Evolutionary conservation across 2,797 vertebrate genomes (phyloP).

Genomic region (Neosilurus hyrtlii): DNA sequence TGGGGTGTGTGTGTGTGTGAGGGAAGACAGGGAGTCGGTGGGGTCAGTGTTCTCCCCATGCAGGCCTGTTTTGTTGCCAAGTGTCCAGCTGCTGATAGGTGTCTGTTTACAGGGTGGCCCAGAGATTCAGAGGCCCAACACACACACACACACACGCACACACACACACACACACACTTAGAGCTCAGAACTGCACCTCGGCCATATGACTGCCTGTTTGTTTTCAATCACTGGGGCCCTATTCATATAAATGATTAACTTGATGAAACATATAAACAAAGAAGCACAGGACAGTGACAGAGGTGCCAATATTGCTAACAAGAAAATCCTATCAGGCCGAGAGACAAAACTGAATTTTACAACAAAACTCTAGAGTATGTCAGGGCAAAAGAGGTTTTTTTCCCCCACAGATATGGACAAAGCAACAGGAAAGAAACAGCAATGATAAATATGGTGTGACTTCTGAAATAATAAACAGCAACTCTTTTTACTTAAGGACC

Average conservation of each 20-base stretch:
- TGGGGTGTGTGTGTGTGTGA: slow-evolving; percentile 62
- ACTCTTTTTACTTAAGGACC: not conserved
- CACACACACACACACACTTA: too few relatives aligned
- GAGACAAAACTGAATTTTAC: not conserved
- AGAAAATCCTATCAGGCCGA: not conserved
- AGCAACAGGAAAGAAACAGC: not conserved
- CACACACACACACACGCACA: slow-evolving; percentile 31
- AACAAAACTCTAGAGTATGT: not conserved
- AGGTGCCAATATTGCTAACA: not conserved
- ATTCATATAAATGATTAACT: slow-evolving; percentile 48
- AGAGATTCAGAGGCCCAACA: slow-evolving; percentile 53
- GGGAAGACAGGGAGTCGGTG: slow-evolving; percentile 72
- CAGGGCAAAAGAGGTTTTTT: not conserved
- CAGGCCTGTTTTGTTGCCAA: slow-evolving; percentile 77
- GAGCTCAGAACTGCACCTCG: slow-evolving; percentile 8
- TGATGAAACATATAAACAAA: slow-evolving; percentile 31
- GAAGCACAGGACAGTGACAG: not conserved
- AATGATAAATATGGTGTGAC: not conserved
- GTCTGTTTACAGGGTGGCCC: slow-evolving; percentile 67
- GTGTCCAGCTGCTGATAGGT: slow-evolving; percentile 87
- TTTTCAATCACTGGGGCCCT: slow-evolving; percentile 49
- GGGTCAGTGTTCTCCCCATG: slow-evolving; percentile 80
- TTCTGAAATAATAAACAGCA: not conserved
- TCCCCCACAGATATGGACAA: not conserved
- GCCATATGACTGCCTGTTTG: slow-evolving; percentile 54